Conservation (phyloP, 2,797 vertebrate genomes). For the Mallotus villosus region DNA sequence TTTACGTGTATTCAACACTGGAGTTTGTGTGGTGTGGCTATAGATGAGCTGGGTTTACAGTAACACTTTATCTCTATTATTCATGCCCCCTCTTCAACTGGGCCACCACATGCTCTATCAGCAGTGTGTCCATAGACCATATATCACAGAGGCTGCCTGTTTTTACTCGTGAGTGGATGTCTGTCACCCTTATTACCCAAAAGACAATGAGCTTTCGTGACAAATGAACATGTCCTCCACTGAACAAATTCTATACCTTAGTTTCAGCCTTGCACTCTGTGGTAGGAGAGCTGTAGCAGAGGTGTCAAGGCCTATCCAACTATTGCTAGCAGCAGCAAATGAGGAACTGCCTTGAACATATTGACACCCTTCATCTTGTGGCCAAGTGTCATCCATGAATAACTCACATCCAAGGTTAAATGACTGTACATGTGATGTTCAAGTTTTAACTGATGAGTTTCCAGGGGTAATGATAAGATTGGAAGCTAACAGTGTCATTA, state of each 20-base stretch:
- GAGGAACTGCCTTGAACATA: constrained; percentile 20
- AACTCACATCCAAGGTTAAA: background rate
- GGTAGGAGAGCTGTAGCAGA: constrained; percentile 3
- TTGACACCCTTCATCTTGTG: background rate
- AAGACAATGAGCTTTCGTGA: constrained; percentile 53
- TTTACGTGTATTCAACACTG: background rate
- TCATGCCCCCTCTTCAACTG: constrained; percentile 30
- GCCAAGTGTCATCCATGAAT: background rate
- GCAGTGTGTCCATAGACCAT: constrained; percentile 40
- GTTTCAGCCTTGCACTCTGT: background rate
- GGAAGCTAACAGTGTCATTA: background rate
- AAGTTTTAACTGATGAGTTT: background rate
- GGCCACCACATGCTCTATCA: constrained; percentile 59
- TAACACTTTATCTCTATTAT: background rate
- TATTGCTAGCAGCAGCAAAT: background rate
- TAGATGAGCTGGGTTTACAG: background rate
- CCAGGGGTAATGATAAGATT: background rate
- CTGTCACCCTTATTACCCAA: constrained; percentile 59
- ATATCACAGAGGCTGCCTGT: constrained; percentile 49
- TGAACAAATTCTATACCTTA: constrained; percentile 45
- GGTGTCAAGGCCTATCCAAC: background rate
- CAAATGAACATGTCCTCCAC: constrained; percentile 23
- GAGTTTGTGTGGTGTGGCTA: background rate
- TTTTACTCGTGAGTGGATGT: constrained; percentile 34
- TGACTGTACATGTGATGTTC: background rate